Base-by-base conservation (phyloP, 2,797 vertebrate genomes). In the Schizopygopsis malacanthus region DNA sequence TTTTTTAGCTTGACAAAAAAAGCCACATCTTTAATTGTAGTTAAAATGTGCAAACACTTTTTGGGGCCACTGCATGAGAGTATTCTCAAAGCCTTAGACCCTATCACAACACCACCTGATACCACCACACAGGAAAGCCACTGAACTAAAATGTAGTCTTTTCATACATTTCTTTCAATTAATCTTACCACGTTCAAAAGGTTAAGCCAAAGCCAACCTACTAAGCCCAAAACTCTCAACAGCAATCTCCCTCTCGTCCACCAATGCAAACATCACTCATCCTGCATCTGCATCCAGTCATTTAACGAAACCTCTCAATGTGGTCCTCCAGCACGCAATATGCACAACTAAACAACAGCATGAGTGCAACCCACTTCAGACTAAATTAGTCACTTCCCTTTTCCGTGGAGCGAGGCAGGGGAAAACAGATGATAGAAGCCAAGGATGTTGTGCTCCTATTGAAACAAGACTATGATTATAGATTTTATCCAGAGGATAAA, bases 241-340 rank as follows among this genome's bases (percentile, higher is more conserved):
- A 56, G 52, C 69, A 78, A 84, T 75, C 56, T 22, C n/a, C 63
- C 59, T 85, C 75, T 79, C 41, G 25, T 85, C 83, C 84, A 45
- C 80, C 75, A 83, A n/a, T 28, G 77, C 76, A 89, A 87, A 86
- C 83, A 80, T 73, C 67, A 59, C 18, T 69, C 71, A 54, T 75
- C 52, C 54, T 12, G 59, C 43, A 33, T 41, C 63, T 71, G 61
- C 70, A 83, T 83, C n/a, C 13, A 73, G 13, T 77, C 71, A 75
- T 88, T 88, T 79, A 86, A 77, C 73, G 0, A 67, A 79, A 82
- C 65, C 65, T 84, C 78, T 87, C 50, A 45, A 50, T 54, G 61
- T 54, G 70, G 81, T 71, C 80, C 69, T 78, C 13, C 79, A 89
- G 59, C 54, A 77, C 20, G 69, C 61, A 81, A 86, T 41, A 81